Conservation (phyloP, 1,140 invertebrate genomes). For the Euschistus heros region DNA sequence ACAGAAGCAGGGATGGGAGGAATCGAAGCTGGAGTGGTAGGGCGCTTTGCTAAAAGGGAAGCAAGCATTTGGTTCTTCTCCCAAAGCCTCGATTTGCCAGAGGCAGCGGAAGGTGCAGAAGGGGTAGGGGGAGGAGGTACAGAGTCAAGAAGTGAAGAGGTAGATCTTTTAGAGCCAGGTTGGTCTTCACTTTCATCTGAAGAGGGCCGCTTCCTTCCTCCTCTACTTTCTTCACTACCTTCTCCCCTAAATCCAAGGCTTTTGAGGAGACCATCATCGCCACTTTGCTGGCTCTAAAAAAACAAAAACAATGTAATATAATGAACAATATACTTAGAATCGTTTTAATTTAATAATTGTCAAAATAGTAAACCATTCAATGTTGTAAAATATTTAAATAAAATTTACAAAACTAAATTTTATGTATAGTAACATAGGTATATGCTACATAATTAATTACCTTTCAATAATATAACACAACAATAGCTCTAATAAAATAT, state of each 20-base stretch:
- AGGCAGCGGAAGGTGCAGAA: slow-evolving; percentile 32
- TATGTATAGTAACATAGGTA: no score
- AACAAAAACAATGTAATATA: background rate
- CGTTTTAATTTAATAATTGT: no score
- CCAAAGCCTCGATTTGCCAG: slow-evolving; percentile 54
- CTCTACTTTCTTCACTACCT: slow-evolving; percentile 40
- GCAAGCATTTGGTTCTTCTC: slow-evolving; percentile 81
- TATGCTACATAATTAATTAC: no score
- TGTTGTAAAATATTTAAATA: no score
- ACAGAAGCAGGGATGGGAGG: slow-evolving; percentile 51
- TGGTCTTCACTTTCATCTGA: slow-evolving; percentile 15
- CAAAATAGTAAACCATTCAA: no score
- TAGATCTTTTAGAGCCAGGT: background rate
- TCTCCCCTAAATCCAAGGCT: slow-evolving; percentile 52
- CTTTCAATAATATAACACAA: no score
- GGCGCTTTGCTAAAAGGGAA: slow-evolving; percentile 64
- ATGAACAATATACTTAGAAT: background rate
- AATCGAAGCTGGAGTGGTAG: slow-evolving; percentile 56
- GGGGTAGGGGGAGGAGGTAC: slow-evolving; percentile 6
- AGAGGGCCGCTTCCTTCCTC: slow-evolving; percentile 33
- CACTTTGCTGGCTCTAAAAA: slow-evolving; percentile 6
- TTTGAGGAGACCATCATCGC: slow-evolving; percentile 43
- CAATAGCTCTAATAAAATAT: no score
- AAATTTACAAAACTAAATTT: no score
- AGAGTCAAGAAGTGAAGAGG: slow-evolving; percentile 6